Evolutionary conservation across 1,140 invertebrate species (phyloP), one percentile per base, ranked within the genome.

Genomic region (Lucilia cuprina): DNA sequence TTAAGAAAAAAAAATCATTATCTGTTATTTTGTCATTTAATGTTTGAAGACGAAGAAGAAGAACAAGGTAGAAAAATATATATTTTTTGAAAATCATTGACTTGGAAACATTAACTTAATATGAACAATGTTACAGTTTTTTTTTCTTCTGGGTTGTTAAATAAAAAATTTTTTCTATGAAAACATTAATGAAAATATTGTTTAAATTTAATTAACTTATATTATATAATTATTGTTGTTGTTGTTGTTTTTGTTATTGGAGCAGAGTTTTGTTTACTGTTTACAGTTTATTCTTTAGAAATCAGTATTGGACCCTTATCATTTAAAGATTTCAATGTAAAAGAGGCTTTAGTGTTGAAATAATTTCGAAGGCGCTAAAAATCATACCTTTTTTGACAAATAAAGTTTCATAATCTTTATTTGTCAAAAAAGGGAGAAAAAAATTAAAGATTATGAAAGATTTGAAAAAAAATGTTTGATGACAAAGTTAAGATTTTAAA

Each of bases 331-430:
- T 13, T 25, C 17, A 74, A 74, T 74, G 13, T 14, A 75, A 75
- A 35, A 34, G 5, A 17, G 74, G 25, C 30, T 41, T 41, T 41
- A 41, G 41, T 41, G 41, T 41, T 7, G 41, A 14, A 17, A 17
- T 75, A 12, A 5, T 0, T 75, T 74, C 13, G 74, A 60, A 60
- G 74, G 75, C 75, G 75, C 75, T 41, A 78, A 78, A 78, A 78
- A 47, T 41, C 35, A 78, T 78, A 41, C 75, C 75, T 78, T n/a
- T 78, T n/a, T 78, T 78, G 75, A 78, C 75, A 78, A 78, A 17
- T 41, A 41, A 41, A 78, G 41, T n/a, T n/a, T n/a, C n/a, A n/a
- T n/a, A n/a, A n/a, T n/a, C n/a, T n/a, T n/a, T n/a, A n/a, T n/a
- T n/a, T n/a, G n/a, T n/a, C n/a, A n/a, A n/a, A n/a, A n/a, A n/a